These are phyloP conservation scores for Drosophila triauraria DNA, from an alignment of 1,140 invertebrate genomes.

Conservation along the genomic window DNA sequence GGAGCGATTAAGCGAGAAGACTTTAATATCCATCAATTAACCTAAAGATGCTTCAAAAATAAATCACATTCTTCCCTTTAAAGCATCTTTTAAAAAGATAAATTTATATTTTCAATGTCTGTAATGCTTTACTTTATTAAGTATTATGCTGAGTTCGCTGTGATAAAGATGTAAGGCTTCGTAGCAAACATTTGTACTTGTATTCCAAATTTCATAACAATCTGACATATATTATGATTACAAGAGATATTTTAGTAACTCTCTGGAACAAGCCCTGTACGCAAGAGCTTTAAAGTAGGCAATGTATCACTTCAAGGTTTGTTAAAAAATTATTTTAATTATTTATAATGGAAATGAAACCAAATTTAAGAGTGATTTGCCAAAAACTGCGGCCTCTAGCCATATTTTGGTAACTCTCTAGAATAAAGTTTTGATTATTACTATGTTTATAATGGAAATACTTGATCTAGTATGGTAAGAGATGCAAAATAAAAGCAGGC, in stretches of 20 bases:
- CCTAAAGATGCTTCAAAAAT: constrained; percentile 12
- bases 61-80: constrained; percentile 7
- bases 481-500: too few relatives aligned
- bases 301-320: neutral
- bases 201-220: neutral
- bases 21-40: constrained; percentile 21
- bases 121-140: too few relatives aligned
- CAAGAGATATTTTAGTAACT: neutral
- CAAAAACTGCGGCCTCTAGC: too few relatives aligned
- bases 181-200: neutral
- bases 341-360: neutral
- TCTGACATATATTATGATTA: neutral
- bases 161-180: too few relatives aligned
- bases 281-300: neutral
- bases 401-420: neutral
- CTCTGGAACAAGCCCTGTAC: neutral
- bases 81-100: neutral
- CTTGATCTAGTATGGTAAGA: too few relatives aligned
- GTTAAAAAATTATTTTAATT: neutral
- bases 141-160: neutral
- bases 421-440: neutral
- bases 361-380: too few relatives aligned
- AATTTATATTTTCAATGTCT: neutral
- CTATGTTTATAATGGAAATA: too few relatives aligned
- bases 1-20: constrained; percentile 13